Base-by-base conservation (phyloP, 2,888 invertebrate genomes). In the Nomada flava region DNA sequence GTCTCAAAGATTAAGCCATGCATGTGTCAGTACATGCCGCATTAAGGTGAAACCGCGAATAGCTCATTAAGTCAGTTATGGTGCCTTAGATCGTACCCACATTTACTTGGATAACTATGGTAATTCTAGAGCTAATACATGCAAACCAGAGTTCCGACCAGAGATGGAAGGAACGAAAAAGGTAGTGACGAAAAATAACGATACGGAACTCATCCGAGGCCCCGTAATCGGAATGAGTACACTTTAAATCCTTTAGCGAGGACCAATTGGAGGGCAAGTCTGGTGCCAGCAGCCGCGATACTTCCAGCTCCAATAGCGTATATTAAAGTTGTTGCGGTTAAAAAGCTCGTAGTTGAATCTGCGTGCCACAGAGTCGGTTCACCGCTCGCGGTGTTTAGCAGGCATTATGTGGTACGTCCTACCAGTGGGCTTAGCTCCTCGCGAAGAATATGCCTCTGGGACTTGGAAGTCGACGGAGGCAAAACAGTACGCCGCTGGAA, bases 301-400 rank as follows among this genome's bases (percentile, higher is more conserved):
- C 96, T 95, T 95, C 95, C 95, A 95, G 95, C 95, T 95, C 95
- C 82, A 86, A 86, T 86, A 86, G 87, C 85, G 88, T 85, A 86
- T 96, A 96, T 95, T 95, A 95, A 95, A 95, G 95, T 96, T 96
- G 95, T 95, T 96, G 95, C 95, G 95, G 95, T 95, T 95, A 95
- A 95, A 95, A 95, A 95, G 95, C 94, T 94, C 94, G 94, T 95
- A 94, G 94, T 95, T 94, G 94, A 94, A 95, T 94, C 93, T 94
- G 92, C 89, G 93, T 93, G 47, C 53, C 57, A 63, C 84, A 69
- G 64, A 74, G 82, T 82, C 78, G 70, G 81, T 83, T 72, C 79
- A 79, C 65, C 79, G 72, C 78, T 81, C 81, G 72, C 65, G 76
- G 94, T 93, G 93, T 23, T 23, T 23, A 23, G 0, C 23, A 0